phyloP scores from a whole-genome alignment of 64 coral and sea anemone genomes.

The Actinia tenebrosa region DNA sequence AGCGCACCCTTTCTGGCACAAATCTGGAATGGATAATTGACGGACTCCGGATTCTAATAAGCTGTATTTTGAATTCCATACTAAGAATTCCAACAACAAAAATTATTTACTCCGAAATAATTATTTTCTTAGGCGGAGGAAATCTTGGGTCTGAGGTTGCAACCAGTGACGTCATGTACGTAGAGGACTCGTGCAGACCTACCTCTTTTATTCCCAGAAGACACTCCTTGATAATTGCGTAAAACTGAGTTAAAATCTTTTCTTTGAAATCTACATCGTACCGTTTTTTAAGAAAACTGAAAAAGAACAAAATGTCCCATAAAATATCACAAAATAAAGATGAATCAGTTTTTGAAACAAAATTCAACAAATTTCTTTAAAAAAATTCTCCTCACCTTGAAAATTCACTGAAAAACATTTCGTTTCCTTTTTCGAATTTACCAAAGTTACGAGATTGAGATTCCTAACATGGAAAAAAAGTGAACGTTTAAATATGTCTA shows the following conservation, averaged over 20 bases:
- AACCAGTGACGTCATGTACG: neutral
- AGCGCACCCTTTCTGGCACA: neutral
- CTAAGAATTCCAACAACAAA: no score
- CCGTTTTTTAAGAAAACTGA: slow-evolving; percentile 54
- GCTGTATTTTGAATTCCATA: neutral
- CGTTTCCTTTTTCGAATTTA: slow-evolving; percentile 80
- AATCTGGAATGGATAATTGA: neutral
- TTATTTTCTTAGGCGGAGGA: no score
- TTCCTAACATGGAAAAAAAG: slow-evolving; percentile 33
- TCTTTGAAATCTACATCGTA: slow-evolving; percentile 27
- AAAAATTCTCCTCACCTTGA: slow-evolving; percentile 24
- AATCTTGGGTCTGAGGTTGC: no score
- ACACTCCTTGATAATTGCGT: slow-evolving; percentile 69
- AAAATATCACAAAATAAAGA: no score
- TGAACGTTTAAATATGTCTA: no score
- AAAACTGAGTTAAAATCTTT: slow-evolving; percentile 65
- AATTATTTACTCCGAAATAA: no score
- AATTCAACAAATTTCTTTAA: neutral
- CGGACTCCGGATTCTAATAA: neutral
- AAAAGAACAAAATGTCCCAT: neutral
- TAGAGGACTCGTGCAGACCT: no score
- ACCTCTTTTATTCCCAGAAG: slow-evolving; percentile 74
- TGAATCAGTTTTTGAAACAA: neutral
- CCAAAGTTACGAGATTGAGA: slow-evolving; percentile 68
- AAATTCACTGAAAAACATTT: slow-evolving; percentile 75